A percentile compares a stretch with the other conserved stretches of the same genome.
Conservation (phyloP, 1,140 invertebrate genomes). For the Pemphigus obesinymphae region DNA sequence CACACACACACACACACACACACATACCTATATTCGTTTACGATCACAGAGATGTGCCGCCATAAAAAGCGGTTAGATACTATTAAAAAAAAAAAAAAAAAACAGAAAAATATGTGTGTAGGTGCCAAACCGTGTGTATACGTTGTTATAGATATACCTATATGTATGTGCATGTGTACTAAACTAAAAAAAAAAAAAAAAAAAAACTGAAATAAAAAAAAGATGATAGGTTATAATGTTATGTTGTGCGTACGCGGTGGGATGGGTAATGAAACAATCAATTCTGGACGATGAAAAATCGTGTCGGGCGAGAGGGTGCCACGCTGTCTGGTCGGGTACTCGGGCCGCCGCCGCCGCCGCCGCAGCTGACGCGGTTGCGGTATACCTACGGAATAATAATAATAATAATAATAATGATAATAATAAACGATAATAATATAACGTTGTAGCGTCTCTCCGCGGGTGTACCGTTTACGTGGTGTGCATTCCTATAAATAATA, state of each 20-base stretch:
- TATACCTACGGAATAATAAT: neutral
- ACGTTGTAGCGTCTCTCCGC: neutral
- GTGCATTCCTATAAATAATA: neutral
- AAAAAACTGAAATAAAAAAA: conserved; percentile 12
- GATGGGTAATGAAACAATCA: conserved; percentile 41
- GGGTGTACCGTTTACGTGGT: neutral
- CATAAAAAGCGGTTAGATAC: conserved; percentile 34
- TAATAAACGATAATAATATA: no score
- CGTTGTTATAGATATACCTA: neutral
- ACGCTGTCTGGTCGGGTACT: conserved; percentile 31
- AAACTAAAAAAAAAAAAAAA: neutral
- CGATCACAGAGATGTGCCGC: conserved; percentile 39
- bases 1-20: neutral
- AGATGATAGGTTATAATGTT: conserved; percentile 23
- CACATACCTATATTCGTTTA: conserved; percentile 6
- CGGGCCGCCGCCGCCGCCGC: neutral
- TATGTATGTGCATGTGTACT: neutral
- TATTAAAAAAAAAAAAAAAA: conserved; percentile 8
- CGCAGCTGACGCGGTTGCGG: conserved; percentile 19
- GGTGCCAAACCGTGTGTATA: conserved; percentile 6
- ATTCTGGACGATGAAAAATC: conserved; percentile 34
- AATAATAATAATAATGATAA: neutral
- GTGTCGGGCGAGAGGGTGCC: conserved; percentile 37
- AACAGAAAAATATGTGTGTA: neutral
- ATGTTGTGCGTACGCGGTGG: neutral